Percentiles rank a stretch among this genome's conserved stretches.
These are phyloP conservation scores for Choristoneura rosaceana DNA, from an alignment of 2,888 invertebrate species.

Conservation along the genomic window DNA sequence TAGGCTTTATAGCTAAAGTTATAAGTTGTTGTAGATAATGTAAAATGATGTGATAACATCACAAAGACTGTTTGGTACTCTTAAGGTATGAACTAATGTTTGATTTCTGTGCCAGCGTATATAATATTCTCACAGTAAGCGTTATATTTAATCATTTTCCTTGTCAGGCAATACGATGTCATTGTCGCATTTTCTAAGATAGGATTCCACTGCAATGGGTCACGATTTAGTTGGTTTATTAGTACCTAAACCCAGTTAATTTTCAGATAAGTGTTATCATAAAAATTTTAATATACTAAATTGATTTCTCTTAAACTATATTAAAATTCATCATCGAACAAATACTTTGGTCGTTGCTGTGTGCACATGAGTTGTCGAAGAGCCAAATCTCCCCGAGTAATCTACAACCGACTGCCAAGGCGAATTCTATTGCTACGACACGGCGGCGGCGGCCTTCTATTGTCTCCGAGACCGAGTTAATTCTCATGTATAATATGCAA, in stretches of 20 bases:
- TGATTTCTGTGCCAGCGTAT: no score
- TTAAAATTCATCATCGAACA: slow-evolving; percentile 20
- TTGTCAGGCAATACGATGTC: no score
- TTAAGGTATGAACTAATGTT: neutral
- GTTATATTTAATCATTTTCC: no score
- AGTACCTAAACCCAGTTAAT: no score
- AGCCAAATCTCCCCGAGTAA: slow-evolving; percentile 72
- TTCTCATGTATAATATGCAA: slow-evolving; percentile 51
- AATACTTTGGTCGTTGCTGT: slow-evolving; percentile 38
- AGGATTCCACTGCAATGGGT: no score
- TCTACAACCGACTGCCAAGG: slow-evolving; percentile 73
- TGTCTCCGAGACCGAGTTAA: slow-evolving; percentile 70
- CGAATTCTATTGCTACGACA: slow-evolving; percentile 78
- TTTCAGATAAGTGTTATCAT: no score
- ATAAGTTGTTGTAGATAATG: neutral
- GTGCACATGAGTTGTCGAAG: slow-evolving; percentile 64
- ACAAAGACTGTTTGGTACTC: neutral
- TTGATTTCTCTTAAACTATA: neutral
- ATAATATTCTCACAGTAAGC: no score
- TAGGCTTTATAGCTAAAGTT: neutral
- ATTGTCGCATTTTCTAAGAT: no score
- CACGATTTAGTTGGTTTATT: no score
- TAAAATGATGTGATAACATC: neutral
- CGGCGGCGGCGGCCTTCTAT: slow-evolving; percentile 76
- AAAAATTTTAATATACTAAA: no score